phyloP scores from a whole-genome alignment of 2,113 vertebrate species.

The Macrotis lagotis region DNA sequence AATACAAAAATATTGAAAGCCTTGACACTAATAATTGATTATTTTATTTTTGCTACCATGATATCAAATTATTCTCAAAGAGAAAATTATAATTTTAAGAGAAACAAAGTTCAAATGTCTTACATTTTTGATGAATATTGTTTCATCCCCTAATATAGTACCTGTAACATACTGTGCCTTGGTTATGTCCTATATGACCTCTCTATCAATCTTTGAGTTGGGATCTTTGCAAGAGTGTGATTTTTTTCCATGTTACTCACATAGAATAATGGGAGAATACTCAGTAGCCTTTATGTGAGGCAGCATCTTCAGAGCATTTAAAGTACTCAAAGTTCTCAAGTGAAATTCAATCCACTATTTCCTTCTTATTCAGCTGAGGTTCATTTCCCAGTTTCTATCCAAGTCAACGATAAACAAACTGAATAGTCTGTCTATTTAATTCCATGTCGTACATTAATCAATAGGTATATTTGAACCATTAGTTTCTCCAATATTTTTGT shows the following conservation, averaged over 20 bases:
- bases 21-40: constrained; percentile 35
- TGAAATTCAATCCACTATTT: neutral
- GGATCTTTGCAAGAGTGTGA: neutral
- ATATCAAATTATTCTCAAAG: constrained; percentile 49
- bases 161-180: neutral
- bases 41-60: constrained; percentile 51
- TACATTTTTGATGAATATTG: constrained; percentile 25
- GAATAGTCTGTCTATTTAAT: neutral
- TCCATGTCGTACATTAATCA: neutral
- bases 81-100: constrained; percentile 58
- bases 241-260: neutral
- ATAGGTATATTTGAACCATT: neutral
- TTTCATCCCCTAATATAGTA: constrained; percentile 34
- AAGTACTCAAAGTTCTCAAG: neutral
- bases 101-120: constrained; percentile 1
- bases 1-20: neutral
- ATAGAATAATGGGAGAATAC: neutral
- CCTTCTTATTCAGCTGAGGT: neutral
- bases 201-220: neutral
- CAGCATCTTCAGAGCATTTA: neutral
- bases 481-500: neutral
- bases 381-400: neutral
- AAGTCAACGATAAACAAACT: neutral
- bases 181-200: neutral
- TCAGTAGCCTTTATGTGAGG: neutral